These are phyloP conservation scores for Tanaodytes sp. DNA, from an alignment of 2,888 invertebrate genomes.

Conservation along the genomic window DNA sequence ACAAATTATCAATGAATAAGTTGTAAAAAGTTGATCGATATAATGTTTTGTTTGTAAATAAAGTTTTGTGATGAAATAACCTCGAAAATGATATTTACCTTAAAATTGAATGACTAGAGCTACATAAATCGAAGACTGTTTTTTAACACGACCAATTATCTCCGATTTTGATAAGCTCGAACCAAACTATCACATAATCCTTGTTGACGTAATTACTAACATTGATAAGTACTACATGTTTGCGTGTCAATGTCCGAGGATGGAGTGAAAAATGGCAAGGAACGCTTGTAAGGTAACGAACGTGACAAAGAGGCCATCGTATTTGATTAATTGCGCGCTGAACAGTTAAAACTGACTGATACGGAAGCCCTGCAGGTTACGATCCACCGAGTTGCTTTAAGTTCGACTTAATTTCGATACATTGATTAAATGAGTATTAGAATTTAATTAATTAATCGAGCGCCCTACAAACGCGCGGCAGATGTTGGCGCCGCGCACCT, in stretches of 20 bases:
- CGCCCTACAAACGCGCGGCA: conserved; percentile 49
- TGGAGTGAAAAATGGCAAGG: conserved; percentile 30
- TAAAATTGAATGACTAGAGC: conserved; percentile 23
- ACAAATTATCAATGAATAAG: no score
- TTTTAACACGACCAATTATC: neutral
- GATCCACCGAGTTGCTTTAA: neutral
- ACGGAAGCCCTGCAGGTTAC: neutral
- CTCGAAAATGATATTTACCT: conserved; percentile 15
- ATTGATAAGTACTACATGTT: conserved; percentile 45
- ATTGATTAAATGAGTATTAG: conserved; percentile 40
- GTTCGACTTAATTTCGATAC: conserved; percentile 27
- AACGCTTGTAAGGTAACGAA: conserved; percentile 23
- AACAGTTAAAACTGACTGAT: conserved; percentile 2
- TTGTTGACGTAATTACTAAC: conserved; percentile 39
- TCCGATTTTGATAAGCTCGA: conserved; percentile 51
- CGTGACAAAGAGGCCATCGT: conserved; percentile 29
- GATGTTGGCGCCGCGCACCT: conserved; percentile 48
- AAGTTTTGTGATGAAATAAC: no score
- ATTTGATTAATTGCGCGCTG: conserved; percentile 26
- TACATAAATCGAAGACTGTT: neutral
- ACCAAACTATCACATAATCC: conserved; percentile 51
- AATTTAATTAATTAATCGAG: conserved; percentile 49
- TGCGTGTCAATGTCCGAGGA: conserved; percentile 47
- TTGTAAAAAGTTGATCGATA: no score
- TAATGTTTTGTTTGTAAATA: no score